Evolutionary conservation across 2,797 vertebrate genomes (phyloP).

Genomic region (Bucorvus abyssinicus): DNA sequence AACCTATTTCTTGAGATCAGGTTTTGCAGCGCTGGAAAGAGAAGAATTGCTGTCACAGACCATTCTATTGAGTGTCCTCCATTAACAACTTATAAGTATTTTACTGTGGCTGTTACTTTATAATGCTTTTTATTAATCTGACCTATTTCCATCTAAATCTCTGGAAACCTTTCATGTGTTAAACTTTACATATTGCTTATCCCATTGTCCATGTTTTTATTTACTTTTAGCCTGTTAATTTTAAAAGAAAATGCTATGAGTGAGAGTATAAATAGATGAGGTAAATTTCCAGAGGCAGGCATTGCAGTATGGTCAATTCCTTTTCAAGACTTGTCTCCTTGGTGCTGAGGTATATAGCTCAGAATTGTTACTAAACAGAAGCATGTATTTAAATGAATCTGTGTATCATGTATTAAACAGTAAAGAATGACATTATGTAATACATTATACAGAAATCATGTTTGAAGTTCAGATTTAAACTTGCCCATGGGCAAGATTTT

Average conservation of each 20-base stretch:
- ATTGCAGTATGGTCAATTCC: background rate
- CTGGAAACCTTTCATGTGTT: background rate
- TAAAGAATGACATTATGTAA: background rate
- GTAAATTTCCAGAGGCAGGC: background rate
- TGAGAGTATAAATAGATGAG: background rate
- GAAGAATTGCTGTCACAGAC: background rate
- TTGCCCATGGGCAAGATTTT: background rate
- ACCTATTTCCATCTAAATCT: background rate
- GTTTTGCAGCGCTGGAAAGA: background rate
- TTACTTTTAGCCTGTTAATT: background rate
- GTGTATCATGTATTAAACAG: background rate
- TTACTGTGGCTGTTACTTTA: background rate
- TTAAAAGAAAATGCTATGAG: background rate
- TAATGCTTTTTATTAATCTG: background rate
- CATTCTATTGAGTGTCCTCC: fast-evolving
- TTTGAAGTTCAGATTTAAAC: background rate
- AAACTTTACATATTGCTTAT: background rate
- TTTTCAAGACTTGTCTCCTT: background rate
- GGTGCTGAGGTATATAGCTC: background rate
- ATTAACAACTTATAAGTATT: background rate
- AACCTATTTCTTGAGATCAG: background rate
- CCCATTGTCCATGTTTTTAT: background rate
- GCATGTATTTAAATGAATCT: background rate
- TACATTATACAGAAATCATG: background rate
- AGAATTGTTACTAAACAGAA: background rate